Evolutionary conservation across 2,888 invertebrate species (phyloP).

Genomic region (Watsonalla cultraria): DNA sequence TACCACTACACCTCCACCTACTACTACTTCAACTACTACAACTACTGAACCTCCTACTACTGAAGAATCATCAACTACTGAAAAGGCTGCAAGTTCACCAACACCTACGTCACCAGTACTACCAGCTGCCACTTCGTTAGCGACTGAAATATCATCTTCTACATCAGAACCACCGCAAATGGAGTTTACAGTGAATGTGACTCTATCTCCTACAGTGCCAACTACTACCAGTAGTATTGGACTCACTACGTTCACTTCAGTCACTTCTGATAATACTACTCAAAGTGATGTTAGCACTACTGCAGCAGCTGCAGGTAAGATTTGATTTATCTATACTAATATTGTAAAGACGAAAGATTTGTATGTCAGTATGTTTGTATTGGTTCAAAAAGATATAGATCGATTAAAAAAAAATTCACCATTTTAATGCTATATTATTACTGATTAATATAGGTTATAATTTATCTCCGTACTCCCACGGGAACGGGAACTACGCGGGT

Average conservation of each 20-base stretch:
- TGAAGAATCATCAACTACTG: conserved; percentile 4
- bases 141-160: conserved; percentile 26
- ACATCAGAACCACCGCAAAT: conserved; percentile 5
- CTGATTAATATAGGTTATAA: too few species aligned
- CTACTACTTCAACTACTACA: conserved; percentile 8
- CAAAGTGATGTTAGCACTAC: conserved; percentile 25
- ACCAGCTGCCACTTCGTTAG: conserved; percentile 6
- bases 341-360: too few species aligned
- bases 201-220: conserved; percentile 46
- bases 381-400: too few species aligned
- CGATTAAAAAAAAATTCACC: too few species aligned
- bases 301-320: conserved; percentile 28
- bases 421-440: too few species aligned
- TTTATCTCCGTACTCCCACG: too few species aligned
- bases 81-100: conserved; percentile 7
- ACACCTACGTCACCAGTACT: conserved; percentile 11
- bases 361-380: too few species aligned
- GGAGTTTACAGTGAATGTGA: conserved; percentile 63
- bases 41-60: conserved; percentile 8
- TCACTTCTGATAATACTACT: conserved; percentile 31
- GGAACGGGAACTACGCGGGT: too few species aligned
- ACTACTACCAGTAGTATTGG: conserved; percentile 43
- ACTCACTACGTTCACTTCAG: conserved; percentile 34
- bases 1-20: conserved; percentile 6
- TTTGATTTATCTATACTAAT: not conserved